Conservation (phyloP, 2,797 vertebrate species). For the Parotocinclus haroldoi region DNA sequence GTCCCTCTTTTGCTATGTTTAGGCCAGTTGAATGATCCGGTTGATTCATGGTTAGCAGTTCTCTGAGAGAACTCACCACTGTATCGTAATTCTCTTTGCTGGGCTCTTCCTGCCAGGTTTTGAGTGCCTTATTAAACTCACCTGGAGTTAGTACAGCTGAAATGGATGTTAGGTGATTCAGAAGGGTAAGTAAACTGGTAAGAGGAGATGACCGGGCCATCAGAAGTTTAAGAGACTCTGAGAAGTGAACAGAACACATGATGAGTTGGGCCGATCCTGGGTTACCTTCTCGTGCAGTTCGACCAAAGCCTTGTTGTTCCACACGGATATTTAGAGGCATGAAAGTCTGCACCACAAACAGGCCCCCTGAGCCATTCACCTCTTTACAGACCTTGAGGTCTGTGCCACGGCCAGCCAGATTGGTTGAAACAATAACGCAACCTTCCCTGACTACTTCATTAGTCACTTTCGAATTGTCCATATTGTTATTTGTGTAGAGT, state of each 20-base stretch:
- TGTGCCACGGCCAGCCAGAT: constrained; percentile 62
- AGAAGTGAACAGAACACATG: constrained; percentile 41
- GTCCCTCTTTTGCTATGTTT: constrained; percentile 19
- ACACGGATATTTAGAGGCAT: constrained; percentile 57
- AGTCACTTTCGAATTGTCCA: constrained; percentile 49
- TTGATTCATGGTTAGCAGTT: rapidly evolving
- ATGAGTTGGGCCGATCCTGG: constrained; percentile 57
- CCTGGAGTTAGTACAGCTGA: neutral
- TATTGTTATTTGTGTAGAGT: constrained; percentile 62
- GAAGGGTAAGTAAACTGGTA: neutral
- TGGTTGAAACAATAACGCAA: constrained; percentile 63
- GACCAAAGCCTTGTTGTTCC: constrained; percentile 49
- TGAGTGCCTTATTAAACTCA: neutral
- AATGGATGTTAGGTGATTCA: neutral
- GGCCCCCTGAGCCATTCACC: constrained; percentile 45
- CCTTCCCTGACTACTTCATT: constrained; percentile 29
- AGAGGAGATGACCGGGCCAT: neutral
- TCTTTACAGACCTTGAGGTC: constrained; percentile 44
- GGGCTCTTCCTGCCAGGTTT: neutral
- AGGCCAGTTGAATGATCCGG: neutral
- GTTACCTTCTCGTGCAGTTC: constrained; percentile 63
- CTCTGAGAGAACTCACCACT: neutral
- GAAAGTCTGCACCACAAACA: constrained; percentile 65
- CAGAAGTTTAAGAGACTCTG: neutral
- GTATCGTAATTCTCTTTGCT: neutral